Evolutionary conservation across 2,888 invertebrate species (phyloP).

Genomic region (Prenolepis imparis): DNA sequence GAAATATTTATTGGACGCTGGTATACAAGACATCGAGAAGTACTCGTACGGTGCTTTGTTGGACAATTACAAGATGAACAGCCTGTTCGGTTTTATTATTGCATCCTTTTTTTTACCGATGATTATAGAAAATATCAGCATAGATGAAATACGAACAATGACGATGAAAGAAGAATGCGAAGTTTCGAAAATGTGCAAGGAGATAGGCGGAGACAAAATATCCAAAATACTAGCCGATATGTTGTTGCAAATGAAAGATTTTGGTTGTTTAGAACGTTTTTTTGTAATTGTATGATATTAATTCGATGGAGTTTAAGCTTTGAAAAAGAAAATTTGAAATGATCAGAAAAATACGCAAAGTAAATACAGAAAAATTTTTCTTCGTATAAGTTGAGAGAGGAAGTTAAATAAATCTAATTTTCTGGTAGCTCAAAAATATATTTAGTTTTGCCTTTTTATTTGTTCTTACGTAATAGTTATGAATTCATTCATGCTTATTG

Average conservation of each 20-base stretch:
- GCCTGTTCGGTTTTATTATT: slow-evolving; percentile 77
- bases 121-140: not conserved
- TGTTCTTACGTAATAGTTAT: no score
- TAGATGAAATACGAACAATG: not conserved
- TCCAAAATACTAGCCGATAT: slow-evolving; percentile 77
- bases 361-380: no score
- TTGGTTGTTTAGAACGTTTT: slow-evolving; percentile 74
- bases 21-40: slow-evolving; percentile 67
- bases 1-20: slow-evolving; percentile 67
- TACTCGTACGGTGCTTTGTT: slow-evolving; percentile 77
- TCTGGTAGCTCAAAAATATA: no score
- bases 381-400: no score
- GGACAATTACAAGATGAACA: slow-evolving; percentile 76
- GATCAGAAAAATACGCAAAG: no score
- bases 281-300: not conserved
- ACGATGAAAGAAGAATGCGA: not conserved
- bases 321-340: no score
- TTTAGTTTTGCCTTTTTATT: no score
- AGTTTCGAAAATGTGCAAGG: rapidly evolving
- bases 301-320: no score
- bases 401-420: no score
- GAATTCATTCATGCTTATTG: no score
- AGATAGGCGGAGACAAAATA: slow-evolving; percentile 74
- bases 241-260: slow-evolving; percentile 77
- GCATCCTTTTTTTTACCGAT: slow-evolving; percentile 72